Evolutionary conservation across 1,140 invertebrate genomes (phyloP).

Genomic region (Notospermus geniculatus): DNA sequence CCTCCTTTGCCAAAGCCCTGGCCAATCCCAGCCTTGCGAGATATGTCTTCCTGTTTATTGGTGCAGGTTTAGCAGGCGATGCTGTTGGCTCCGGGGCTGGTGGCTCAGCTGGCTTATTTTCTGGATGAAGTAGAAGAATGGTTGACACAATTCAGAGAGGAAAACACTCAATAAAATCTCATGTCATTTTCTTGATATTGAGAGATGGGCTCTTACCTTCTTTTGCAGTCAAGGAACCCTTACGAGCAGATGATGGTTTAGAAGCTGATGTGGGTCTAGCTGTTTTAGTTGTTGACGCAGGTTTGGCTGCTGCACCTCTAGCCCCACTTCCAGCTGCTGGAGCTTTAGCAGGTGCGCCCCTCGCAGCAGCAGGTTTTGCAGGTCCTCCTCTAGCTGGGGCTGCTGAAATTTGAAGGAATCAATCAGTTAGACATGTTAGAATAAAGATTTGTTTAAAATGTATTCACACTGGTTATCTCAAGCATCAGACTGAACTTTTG

Average conservation of each 20-base stretch:
- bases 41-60: slow-evolving; percentile 44
- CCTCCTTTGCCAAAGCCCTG: slow-evolving; percentile 34
- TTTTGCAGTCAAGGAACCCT: background rate
- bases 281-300: slow-evolving; percentile 20
- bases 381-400: no score
- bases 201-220: slow-evolving; percentile 6
- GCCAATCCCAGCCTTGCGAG: slow-evolving; percentile 46
- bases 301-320: slow-evolving; percentile 17
- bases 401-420: no score
- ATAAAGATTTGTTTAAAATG: no score
- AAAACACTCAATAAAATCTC: no score
- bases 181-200: no score
- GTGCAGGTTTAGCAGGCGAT: slow-evolving; percentile 22
- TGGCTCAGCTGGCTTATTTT: slow-evolving; percentile 9
- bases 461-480: no score
- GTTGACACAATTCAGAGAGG: no score
- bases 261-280: slow-evolving; percentile 7
- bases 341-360: slow-evolving; percentile 20
- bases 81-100: slow-evolving; percentile 1
- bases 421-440: no score
- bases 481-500: no score
- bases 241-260: background rate
- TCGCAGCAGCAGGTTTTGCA: no score
- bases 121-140: no score
- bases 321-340: slow-evolving; percentile 23